Evolutionary conservation across 1,140 invertebrate genomes (phyloP), one percentile per base, ranked within the genome.

Genomic region (Drosophila mojavensis): DNA sequence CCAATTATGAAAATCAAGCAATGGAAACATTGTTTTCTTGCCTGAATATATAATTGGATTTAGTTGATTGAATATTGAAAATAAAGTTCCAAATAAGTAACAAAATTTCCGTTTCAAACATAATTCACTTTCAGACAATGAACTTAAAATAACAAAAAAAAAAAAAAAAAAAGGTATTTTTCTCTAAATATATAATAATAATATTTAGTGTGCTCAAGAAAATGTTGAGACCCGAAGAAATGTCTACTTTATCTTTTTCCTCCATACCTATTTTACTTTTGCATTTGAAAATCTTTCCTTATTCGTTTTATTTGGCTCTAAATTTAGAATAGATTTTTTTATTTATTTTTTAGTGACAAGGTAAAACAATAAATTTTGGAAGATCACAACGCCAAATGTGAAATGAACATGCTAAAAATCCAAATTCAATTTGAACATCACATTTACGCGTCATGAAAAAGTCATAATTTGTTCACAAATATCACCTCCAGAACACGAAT

Each of bases 401-500:
- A 69, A 66, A 78, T 75, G 71, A 80, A 73, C 73, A 81, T 67
- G 63, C 62, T 56, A 68, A 64, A 79, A 76, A 72, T 75, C 53
- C 48, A 73, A 79, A 88, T 82, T 82, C 79, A 85, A 86, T 85
- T 79, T 72, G 78, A 86, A 76, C 70, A 67, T 86, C 82, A 64
- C 75, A 64, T 45, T 59, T 63, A 63, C 55, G 63, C 73, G 67
- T 76, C 82, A 73, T 76, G 76, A 63, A 69, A 63, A 65, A 68
- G 62, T 69, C 67, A 85, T 75, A 82, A 79, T 80, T 84, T 55
- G 10, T 39, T 11, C 28, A 36, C 17, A 36, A 20, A 20, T 48
- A 30, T 61, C 45, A 36, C 13, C 17, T 47, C 20, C 20, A 43
- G 10, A 11, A 4, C 10, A 39, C 36, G 13, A n/a, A 24, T 53